Evolutionary conservation across 2,113 vertebrate genomes (phyloP), one percentile per base, ranked within the genome.

Genomic region (Gulo gulo): DNA sequence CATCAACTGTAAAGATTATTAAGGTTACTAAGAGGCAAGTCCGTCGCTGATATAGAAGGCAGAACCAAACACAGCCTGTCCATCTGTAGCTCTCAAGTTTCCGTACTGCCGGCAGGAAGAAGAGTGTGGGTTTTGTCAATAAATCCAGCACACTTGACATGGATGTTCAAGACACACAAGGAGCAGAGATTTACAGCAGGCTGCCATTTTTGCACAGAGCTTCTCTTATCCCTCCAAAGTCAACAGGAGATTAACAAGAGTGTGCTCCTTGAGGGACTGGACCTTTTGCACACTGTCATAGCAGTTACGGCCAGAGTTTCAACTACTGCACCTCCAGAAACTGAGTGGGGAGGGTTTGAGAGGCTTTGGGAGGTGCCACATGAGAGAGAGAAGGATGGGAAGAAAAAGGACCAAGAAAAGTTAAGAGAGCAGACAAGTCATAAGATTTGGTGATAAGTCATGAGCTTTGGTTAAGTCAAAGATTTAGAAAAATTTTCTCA

Each of bases 51-150:
- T 91, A n/a, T 93, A 2, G 63, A 88, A 96, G 71, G 12, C 89
- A 93, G 80, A 97, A 36, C 21, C 80, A 80, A 96, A 65, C 76
- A 91, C 91, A 95, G 88, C 78, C 93, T 94, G 39, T 91, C 74
- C 91, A 92, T 98, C 92, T 98, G 79, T n/a, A 83, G 67, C 52
- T 74, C 79, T 96, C 26, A 23, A 78, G 73, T 71, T 95, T 92
- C 94, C 83, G 4, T 50, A 78, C 55, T 23, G 45, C 78, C 86
- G 0, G 92, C 36, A 96, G 80, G 95, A 94, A 97, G 73, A 96
- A 96, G 45, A 91, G 31, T 85, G 69, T 80, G 59, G 20, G 23
- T 65, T 89, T 89, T 95, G 88, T 97, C 80, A 63, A 76, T 91
- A 95, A 95, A 94, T 87, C 59, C 78, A 94, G 76, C 14, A 79